Base-by-base conservation (phyloP, 2,797 vertebrate genomes). In the Leptatherina wallacei region DNA sequence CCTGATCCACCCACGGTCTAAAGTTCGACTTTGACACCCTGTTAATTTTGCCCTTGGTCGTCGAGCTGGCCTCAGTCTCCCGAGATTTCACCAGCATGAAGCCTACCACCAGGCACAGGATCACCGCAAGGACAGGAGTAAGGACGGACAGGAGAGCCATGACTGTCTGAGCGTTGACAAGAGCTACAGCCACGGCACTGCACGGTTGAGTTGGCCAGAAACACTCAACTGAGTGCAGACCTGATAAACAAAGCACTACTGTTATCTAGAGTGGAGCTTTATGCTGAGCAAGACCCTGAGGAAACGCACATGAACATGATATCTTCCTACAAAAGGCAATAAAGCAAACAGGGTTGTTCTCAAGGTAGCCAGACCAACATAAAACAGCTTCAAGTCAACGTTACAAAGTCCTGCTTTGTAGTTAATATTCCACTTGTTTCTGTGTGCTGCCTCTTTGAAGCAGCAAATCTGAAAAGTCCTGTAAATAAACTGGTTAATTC, bases 1-100 rank as follows among this genome's bases (percentile, higher is more conserved):
- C 96, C 87, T 96, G 94, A 75, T 97, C 96, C 20, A 95, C 94
- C 97, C 96, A 97, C 0, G 96, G 96, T 30, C 36, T 91, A 33
- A 51, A 32, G 29, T 82, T 79, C 16, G 0, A 71, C 65, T 84
- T 74, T 13, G 84, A 11, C 0, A 1, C 3, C 18, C 3, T 59
- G 63, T 73, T 33, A 6, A n/a, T 6, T 66, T 65, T 38, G 0
- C 2, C 16, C 6, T 11, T 0, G 0, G 51, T 60, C 18, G 83
- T 60, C 2, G 36, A 71, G 12, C 80, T 40, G 22, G 52, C 52
- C 5, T 65, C 70, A 0, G 61, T 64, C 0, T 65, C 67, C 27
- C 71, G 83, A 10, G 84, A 85, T 71, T 80, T 94, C 84, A 93
- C 89, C 81, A 96, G 84, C 72, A 98, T 72, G 66, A 95, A 84